These are phyloP conservation scores for Proctacanthus coquilletti DNA, from an alignment of 1,140 invertebrate species.

Conservation along the genomic window DNA sequence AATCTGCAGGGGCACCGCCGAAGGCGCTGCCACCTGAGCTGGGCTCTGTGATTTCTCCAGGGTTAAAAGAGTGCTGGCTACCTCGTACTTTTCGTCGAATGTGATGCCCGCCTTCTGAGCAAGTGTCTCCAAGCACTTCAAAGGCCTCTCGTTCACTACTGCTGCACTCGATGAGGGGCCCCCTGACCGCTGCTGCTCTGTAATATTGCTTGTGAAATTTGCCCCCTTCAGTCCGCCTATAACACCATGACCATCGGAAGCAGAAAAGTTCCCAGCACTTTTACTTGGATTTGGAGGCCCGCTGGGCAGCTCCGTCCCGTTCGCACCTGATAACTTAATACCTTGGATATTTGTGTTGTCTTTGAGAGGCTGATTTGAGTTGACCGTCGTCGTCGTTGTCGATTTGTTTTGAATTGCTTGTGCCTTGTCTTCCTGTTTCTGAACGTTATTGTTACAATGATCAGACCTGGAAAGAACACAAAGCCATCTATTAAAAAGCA, in stretches of 20 bases:
- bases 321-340: constrained; percentile 8
- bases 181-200: too few species aligned
- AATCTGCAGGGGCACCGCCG: constrained; percentile 25
- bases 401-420: too few species aligned
- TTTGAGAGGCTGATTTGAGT: constrained; percentile 19
- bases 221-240: too few species aligned
- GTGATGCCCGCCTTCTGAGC: constrained; percentile 49
- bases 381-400: too few species aligned
- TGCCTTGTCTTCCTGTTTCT: too few species aligned
- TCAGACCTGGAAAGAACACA: too few species aligned
- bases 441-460: too few species aligned
- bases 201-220: too few species aligned
- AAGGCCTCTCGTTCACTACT: constrained; percentile 29
- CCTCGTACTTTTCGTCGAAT: constrained; percentile 49
- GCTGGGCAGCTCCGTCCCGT: background rate
- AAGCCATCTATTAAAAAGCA: too few species aligned
- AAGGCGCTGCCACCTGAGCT: constrained; percentile 23
- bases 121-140: constrained; percentile 48
- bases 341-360: constrained; percentile 25
- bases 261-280: background rate
- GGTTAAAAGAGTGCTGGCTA: constrained; percentile 28
- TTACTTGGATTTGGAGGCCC: constrained; percentile 1
- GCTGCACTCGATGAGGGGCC: background rate
- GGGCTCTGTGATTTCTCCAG: constrained; percentile 31
- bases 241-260: too few species aligned